Percentiles rank a stretch among this genome's conserved stretches.
These are phyloP conservation scores for Cistogaster globosa DNA, from an alignment of 2,888 invertebrate species.

Conservation along the genomic window DNA sequence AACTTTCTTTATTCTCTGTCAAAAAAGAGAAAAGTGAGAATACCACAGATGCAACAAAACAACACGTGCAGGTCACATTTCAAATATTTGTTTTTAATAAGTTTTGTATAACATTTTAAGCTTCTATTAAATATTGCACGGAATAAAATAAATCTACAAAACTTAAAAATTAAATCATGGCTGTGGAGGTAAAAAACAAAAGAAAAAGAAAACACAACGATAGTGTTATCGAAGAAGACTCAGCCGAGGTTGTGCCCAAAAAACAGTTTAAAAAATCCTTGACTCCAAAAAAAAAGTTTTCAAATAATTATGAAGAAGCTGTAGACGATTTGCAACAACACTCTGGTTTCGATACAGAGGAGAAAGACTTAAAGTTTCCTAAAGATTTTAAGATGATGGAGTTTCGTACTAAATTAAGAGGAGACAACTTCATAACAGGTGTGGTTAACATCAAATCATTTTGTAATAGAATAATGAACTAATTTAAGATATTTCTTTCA, in stretches of 20 bases:
- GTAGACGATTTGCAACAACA: slow-evolving; percentile 70
- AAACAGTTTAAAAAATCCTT: slow-evolving; percentile 75
- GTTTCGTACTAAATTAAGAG: slow-evolving; percentile 85
- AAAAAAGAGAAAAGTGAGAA: too few species aligned
- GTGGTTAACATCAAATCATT: not conserved
- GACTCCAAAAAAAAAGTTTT: slow-evolving; percentile 66
- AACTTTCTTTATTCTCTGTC: too few species aligned
- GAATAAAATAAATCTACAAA: not conserved
- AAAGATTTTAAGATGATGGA: slow-evolving; percentile 85
- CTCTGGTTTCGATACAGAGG: slow-evolving; percentile 76
- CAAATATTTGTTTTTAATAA: not conserved
- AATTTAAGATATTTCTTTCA: slow-evolving; percentile 78
- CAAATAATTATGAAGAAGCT: not conserved
- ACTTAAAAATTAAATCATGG: slow-evolving; percentile 73
- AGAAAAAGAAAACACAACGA: slow-evolving; percentile 77
- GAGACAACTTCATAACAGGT: slow-evolving; percentile 85
- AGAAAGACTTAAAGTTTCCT: slow-evolving; percentile 76
- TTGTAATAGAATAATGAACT: too few species aligned
- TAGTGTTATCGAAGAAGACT: slow-evolving; percentile 69
- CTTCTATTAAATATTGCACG: slow-evolving; percentile 5
- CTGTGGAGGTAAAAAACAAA: slow-evolving; percentile 77
- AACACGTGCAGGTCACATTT: slow-evolving; percentile 50
- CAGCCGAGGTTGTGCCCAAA: slow-evolving; percentile 75
- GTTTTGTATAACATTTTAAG: not conserved
- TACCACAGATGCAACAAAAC: not conserved